Evolutionary conservation across 2,797 vertebrate genomes (phyloP), one percentile per base, ranked within the genome.

Genomic region (Eulemur coronatus): DNA sequence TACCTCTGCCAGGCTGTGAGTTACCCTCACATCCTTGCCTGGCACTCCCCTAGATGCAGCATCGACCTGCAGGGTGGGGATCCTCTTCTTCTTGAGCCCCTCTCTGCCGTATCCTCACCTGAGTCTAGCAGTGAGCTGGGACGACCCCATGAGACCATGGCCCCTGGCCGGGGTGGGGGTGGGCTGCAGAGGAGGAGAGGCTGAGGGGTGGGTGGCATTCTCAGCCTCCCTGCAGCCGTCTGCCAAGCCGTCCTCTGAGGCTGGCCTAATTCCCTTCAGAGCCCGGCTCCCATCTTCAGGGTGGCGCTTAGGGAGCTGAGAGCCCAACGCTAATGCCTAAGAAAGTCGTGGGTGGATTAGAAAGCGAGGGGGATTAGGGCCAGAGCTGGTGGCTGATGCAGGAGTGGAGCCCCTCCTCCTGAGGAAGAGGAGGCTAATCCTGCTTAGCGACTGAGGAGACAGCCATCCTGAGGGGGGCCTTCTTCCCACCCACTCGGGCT

Each of bases 351-450:
- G 96, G 98, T 99, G 99, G 99, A 99, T 99, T 99, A 99, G 99
- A 98, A 98, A 99, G 98, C 97, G 98, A 99, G 99, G 99, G 82
- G 98, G 99, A 99, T 99, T 99, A 99, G 97, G 96, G 98, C 91
- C 98, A 98, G 98, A 99, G 99, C 99, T 98, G 99, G 98, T 98
- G 94, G 93, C 93, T 96, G 94, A 96, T 93, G 96, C 96, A 3
- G 79, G 89, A 96, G 89, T 28, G 1, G 94, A 94, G 96, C 97
- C 97, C 97, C 97, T 99, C 98, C 99, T 69, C 98, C 98, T 98
- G 98, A 98, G 98, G 99, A 98, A 98, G 99, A 99, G 99, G 99
- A 99, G 99, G 99, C 99, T 99, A 99, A 99, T 99, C 99, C 99
- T 99, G 99, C 99, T 99, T 99, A 99, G 99, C 98, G 98, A 99